A percentile compares a stretch with the other conserved stretches of the same genome.
phyloP scores from a whole-genome alignment of 1,140 invertebrate genomes.

The Neodiprion lecontei region DNA sequence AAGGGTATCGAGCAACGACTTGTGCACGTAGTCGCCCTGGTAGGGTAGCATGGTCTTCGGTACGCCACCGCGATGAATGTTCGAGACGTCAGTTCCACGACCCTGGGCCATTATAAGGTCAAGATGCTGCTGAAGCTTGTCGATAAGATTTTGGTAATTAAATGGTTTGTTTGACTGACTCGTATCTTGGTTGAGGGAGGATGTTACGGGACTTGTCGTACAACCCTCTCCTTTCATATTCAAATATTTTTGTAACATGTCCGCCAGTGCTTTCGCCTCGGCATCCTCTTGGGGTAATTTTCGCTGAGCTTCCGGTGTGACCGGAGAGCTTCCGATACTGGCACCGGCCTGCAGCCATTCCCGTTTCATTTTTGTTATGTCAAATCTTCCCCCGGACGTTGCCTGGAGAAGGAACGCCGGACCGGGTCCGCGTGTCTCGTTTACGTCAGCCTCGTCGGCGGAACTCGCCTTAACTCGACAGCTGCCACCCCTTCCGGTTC shows the following conservation, averaged over 20 bases:
- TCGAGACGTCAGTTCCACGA: constrained; percentile 39
- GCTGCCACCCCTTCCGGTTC: constrained; percentile 69
- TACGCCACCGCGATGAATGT: constrained; percentile 23
- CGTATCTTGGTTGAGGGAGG: constrained; percentile 1
- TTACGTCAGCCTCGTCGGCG: constrained; percentile 66
- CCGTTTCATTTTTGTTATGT: constrained; percentile 70
- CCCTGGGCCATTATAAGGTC: constrained; percentile 55
- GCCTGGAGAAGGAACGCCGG: constrained; percentile 59
- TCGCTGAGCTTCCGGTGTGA: constrained; percentile 38
- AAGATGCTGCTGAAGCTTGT: constrained; percentile 71
- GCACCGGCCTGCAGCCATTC: constrained; percentile 58
- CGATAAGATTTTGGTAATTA: constrained; percentile 70
- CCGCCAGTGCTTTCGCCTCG: constrained; percentile 66
- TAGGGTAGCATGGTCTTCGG: constrained; percentile 41
- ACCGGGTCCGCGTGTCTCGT: constrained; percentile 58
- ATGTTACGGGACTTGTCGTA: constrained; percentile 7
- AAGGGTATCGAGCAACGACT: constrained; percentile 69
- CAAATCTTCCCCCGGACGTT: constrained; percentile 68
- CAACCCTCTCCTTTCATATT: constrained; percentile 53
- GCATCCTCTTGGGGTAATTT: constrained; percentile 54
- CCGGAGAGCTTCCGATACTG: constrained; percentile 37
- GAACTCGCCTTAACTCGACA: constrained; percentile 68
- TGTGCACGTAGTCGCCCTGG: constrained; percentile 67
- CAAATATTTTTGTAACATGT: constrained; percentile 73
- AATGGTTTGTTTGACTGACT: constrained; percentile 40